These are phyloP conservation scores for Trinorchestia longiramus DNA, from an alignment of 1,140 invertebrate species.

Conservation along the genomic window DNA sequence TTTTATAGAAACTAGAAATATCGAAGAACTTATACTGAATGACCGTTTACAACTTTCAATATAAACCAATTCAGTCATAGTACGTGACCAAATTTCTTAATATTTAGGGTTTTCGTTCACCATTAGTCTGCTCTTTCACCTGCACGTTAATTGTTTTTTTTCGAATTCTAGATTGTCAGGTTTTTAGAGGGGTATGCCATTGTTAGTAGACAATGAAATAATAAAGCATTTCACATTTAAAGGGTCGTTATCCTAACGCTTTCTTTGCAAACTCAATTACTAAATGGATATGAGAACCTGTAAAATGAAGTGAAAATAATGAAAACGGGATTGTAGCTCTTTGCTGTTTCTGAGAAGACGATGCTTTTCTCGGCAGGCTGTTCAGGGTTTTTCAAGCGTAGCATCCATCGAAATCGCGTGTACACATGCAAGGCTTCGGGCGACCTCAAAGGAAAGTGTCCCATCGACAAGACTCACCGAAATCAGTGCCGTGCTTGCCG, in stretches of 20 bases:
- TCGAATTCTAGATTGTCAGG: too few relatives aligned
- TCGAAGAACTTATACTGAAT: too few relatives aligned
- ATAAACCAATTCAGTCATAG: too few relatives aligned
- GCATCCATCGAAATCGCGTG: conserved; percentile 93
- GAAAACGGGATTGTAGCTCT: neutral
- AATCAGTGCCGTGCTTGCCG: conserved; percentile 98
- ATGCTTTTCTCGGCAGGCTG: conserved; percentile 77
- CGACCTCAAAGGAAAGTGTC: conserved; percentile 91
- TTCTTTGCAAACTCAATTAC: neutral
- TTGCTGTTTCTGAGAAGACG: neutral
- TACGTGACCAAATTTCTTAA: too few relatives aligned
- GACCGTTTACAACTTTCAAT: too few relatives aligned
- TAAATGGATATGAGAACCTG: neutral
- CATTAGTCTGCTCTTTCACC: too few relatives aligned
- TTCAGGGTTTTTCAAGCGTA: conserved; percentile 97
- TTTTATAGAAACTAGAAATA: too few relatives aligned
- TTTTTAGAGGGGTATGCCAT: too few relatives aligned
- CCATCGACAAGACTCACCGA: conserved; percentile 95
- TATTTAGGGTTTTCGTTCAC: too few relatives aligned
- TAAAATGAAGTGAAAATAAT: neutral
- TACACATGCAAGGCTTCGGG: conserved; percentile 97
- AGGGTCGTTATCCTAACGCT: neutral
- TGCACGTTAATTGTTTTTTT: too few relatives aligned
- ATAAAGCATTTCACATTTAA: too few relatives aligned
- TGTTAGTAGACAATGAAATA: too few relatives aligned